phyloP scores from a whole-genome alignment of 2,797 vertebrate species.

The Alectoris magna region DNA sequence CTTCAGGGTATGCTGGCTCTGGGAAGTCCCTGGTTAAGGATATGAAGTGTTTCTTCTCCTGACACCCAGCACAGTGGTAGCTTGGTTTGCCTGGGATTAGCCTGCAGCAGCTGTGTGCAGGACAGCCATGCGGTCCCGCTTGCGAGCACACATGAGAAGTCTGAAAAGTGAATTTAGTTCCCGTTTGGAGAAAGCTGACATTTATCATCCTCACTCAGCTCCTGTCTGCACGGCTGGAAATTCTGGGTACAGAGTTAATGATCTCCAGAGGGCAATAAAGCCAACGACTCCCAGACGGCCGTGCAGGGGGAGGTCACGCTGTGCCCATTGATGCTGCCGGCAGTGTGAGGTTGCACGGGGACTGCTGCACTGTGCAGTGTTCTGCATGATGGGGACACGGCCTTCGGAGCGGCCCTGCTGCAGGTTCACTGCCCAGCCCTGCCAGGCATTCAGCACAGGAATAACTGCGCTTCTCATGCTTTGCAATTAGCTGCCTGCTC shows the following conservation, averaged over 20 bases:
- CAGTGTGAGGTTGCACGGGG: background rate
- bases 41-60: too few relatives aligned
- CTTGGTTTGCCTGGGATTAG: too few relatives aligned
- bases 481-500: background rate
- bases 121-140: background rate
- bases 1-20: too few relatives aligned
- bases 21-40: too few relatives aligned
- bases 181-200: background rate
- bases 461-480: background rate
- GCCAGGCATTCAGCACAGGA: background rate
- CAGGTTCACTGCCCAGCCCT: background rate
- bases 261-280: slow-evolving; percentile 2
- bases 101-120: too few relatives aligned
- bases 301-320: accelerated
- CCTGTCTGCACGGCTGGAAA: background rate
- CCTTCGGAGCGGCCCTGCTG: background rate
- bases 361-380: too few relatives aligned
- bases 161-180: background rate
- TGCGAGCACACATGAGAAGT: accelerated
- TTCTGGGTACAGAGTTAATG: background rate
- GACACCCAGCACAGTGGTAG: too few relatives aligned
- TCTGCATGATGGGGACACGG: background rate
- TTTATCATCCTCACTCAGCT: background rate
- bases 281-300: background rate
- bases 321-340: accelerated